Evolutionary conservation across 1,140 invertebrate genomes (phyloP), one percentile per base, ranked within the genome.

Genomic region (Diuraphis noxia): DNA sequence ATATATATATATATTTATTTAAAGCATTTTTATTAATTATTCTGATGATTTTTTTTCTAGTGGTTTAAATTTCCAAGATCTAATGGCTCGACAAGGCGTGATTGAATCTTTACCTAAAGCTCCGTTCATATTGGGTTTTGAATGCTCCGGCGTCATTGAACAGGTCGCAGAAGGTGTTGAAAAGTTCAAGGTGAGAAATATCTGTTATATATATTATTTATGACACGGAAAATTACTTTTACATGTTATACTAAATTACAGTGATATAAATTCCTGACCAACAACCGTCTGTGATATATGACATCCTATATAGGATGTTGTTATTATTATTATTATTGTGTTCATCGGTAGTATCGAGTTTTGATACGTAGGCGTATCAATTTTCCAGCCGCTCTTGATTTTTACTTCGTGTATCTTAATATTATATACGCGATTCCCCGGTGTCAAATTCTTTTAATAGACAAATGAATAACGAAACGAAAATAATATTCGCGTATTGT

Each of bases 121-220:
- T 25, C 97, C 97, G 2, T 96, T 98, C 94, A 97, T 97, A 93
- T 95, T 98, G 93, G 97, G 98, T 79, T 97, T 97, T 93, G 97
- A 98, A 94, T 97, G 97, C 94, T 96, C 97, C 88, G 98, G 98
- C 87, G 96, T 97, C 93, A 95, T 98, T 49, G 97, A 97, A 93
- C 96, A 96, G 93, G 94, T 98, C 92, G 97, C 97, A 86, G 96
- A 97, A 94, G 96, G 96, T 79, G 97, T 97, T 40, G 96, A 96
- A 93, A 96, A 96, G 92, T 96, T 98, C 93, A 96, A 97, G 95
- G 97, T 98, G 94, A 95, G 95, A 94, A 72, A 88, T 36, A 38
- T 46, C 40, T 25, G 25, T 10, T 81, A 5, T 25, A 13, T 81
- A 81, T 21, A 21, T 36, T 38, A 81, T 81, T 38, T 23, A 10